Percentiles rank a stretch among this genome's conserved stretches.
Evolutionary conservation across 2,797 vertebrate genomes (phyloP).

Genomic region (Lutra lutra): DNA sequence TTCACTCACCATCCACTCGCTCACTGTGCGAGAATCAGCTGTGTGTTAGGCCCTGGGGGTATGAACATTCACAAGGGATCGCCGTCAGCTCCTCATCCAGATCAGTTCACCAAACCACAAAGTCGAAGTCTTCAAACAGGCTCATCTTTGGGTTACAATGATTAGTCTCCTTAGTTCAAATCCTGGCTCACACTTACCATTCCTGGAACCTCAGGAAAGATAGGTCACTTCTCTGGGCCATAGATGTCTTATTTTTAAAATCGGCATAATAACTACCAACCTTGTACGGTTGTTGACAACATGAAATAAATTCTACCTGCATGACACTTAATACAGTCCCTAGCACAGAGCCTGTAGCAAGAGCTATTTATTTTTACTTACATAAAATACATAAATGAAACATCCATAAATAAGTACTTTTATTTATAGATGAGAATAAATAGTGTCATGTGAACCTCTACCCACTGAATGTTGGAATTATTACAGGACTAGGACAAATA

Average conservation of each 20-base stretch:
- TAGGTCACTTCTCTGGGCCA: neutral
- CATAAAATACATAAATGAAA: neutral
- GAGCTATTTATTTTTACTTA: neutral
- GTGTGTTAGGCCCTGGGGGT: neutral
- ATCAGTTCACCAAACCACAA: neutral
- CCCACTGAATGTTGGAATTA: neutral
- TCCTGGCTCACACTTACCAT: neutral
- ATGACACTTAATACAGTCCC: neutral
- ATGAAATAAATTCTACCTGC: neutral
- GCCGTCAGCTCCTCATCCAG: neutral
- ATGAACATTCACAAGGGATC: neutral
- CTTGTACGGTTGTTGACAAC: neutral
- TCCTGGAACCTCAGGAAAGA: neutral
- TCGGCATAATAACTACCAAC: neutral
- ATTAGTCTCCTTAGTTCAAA: neutral
- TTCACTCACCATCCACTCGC: neutral
- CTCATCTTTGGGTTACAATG: neutral
- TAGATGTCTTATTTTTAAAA: neutral
- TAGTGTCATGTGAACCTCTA: neutral
- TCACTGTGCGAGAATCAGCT: neutral
- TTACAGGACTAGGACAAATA: neutral
- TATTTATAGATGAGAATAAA: neutral
- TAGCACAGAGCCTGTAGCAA: neutral
- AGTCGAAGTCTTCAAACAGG: neutral
- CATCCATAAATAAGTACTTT: neutral